A percentile compares a stretch with the other conserved stretches of the same genome.
phyloP scores from a whole-genome alignment of 2,888 invertebrate genomes.

The Drosophila formosana region DNA sequence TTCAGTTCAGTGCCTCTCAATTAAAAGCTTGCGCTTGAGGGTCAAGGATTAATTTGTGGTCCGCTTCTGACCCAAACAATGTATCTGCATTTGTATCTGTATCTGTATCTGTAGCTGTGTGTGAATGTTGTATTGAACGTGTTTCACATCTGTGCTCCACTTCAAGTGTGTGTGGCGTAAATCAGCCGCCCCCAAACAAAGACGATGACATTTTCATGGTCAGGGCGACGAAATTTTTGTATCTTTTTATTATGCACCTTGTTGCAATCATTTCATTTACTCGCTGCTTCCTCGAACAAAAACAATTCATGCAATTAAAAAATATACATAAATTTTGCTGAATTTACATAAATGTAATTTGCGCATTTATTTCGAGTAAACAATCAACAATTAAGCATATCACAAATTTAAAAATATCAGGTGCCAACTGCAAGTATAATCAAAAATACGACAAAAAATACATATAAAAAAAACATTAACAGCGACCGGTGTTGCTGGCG shows the following conservation, averaged over 20 bases:
- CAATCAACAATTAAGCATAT: conserved; percentile 21
- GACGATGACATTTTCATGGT: conserved; percentile 58
- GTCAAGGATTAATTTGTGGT: conserved; percentile 80
- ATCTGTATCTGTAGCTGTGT: neutral
- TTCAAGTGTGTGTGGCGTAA: conserved; percentile 31
- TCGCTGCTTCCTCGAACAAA: conserved; percentile 50
- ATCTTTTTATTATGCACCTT: conserved; percentile 33
- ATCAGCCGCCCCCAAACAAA: conserved; percentile 41
- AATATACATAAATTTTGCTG: conserved; percentile 47
- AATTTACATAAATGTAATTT: conserved; percentile 35
- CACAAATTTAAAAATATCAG: conserved; percentile 24
- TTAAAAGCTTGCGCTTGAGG: conserved; percentile 63
- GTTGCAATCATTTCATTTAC: conserved; percentile 67
- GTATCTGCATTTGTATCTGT: conserved; percentile 5
- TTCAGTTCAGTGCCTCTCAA: conserved; percentile 49
- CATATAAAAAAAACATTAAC: neutral
- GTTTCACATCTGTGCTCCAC: conserved; percentile 37
- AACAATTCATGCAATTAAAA: conserved; percentile 42
- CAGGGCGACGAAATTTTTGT: conserved; percentile 26
- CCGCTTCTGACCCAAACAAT: conserved; percentile 47
- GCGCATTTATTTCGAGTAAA: conserved; percentile 18
- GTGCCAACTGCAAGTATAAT: conserved; percentile 12
- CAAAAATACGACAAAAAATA: neutral
- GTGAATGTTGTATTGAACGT: conserved; percentile 14
- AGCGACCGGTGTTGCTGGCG: conserved; percentile 31